Evolutionary conservation across 2,797 vertebrate genomes (phyloP).

Genomic region (Heterohyrax brucei): DNA sequence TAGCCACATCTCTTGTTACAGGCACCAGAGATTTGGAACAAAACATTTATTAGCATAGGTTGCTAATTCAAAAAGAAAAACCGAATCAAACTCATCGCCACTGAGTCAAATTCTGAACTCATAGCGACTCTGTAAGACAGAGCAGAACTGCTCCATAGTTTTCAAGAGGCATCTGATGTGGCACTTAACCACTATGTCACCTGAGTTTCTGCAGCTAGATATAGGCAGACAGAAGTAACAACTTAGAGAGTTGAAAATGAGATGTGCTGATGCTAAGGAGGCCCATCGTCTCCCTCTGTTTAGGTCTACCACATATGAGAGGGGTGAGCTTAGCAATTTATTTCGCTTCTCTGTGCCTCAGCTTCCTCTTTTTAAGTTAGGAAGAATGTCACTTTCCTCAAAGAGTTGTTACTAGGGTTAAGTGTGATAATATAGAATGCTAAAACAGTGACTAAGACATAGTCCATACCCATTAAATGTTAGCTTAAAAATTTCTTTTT

Average conservation of each 20-base stretch:
- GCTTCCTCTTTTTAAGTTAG: not conserved
- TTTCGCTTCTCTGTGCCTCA: not conserved
- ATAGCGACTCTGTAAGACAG: too few species aligned
- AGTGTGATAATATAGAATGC: not conserved
- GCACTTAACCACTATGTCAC: too few species aligned
- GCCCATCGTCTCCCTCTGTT: not conserved
- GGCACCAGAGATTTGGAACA: not conserved
- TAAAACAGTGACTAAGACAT: not conserved
- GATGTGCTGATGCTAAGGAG: not conserved
- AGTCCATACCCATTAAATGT: not conserved
- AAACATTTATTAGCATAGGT: not conserved
- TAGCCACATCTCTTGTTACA: not conserved
- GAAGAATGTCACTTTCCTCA: not conserved
- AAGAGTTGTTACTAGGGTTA: not conserved
- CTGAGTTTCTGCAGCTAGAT: not conserved
- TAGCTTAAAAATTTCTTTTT: not conserved
- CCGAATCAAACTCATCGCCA: too few species aligned
- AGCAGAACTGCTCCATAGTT: too few species aligned
- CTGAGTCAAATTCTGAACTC: too few species aligned
- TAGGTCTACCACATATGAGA: not conserved
- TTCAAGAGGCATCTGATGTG: too few species aligned
- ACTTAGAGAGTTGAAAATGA: not conserved
- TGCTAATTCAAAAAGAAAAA: conserved; percentile 6
- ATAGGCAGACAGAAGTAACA: not conserved
- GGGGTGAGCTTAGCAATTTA: not conserved